Evolutionary conservation across 2,888 invertebrate species (phyloP).

Genomic region (Bombylius major): DNA sequence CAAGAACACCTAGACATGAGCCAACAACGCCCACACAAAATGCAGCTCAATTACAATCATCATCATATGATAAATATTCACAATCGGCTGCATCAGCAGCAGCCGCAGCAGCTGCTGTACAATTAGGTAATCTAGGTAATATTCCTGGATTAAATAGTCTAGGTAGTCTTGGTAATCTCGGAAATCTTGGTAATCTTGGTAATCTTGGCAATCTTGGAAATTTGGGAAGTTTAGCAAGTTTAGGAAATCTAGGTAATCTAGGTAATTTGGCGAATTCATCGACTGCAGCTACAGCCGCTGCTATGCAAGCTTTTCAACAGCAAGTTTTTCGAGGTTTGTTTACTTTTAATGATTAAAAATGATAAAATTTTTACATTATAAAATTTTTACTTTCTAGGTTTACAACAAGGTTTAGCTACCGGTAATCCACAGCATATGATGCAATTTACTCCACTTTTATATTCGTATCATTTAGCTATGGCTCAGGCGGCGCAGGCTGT

Average conservation of each 20-base stretch:
- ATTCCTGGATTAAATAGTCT: conserved; percentile 30
- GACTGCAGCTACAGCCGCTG: conserved; percentile 47
- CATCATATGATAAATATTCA: conserved; percentile 36
- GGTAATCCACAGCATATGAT: conserved; percentile 71
- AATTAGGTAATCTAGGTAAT: conserved; percentile 30
- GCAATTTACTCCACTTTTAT: conserved; percentile 75
- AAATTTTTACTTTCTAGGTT: conserved; percentile 23
- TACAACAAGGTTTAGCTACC: conserved; percentile 31
- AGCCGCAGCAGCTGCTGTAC: conserved; percentile 38
- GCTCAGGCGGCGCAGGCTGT: conserved; percentile 54
- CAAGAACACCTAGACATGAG: conserved; percentile 16
- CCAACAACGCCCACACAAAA: conserved; percentile 22
- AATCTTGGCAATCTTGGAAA: conserved; percentile 30
- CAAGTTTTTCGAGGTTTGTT: conserved; percentile 63
- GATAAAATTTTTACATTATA: neutral
- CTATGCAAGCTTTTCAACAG: conserved; percentile 74
- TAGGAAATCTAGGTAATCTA: conserved; percentile 23
- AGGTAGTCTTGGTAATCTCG: conserved; percentile 24
- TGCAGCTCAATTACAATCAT: conserved; percentile 22
- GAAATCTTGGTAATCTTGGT: conserved; percentile 22
- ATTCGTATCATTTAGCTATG: conserved; percentile 81
- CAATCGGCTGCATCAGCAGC: conserved; percentile 30
- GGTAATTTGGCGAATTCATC: conserved; percentile 28
- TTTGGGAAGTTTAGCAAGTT: conserved; percentile 26
- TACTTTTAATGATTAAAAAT: neutral